Conservation (phyloP, 1,140 invertebrate genomes). For the Cephus cinctus region DNA sequence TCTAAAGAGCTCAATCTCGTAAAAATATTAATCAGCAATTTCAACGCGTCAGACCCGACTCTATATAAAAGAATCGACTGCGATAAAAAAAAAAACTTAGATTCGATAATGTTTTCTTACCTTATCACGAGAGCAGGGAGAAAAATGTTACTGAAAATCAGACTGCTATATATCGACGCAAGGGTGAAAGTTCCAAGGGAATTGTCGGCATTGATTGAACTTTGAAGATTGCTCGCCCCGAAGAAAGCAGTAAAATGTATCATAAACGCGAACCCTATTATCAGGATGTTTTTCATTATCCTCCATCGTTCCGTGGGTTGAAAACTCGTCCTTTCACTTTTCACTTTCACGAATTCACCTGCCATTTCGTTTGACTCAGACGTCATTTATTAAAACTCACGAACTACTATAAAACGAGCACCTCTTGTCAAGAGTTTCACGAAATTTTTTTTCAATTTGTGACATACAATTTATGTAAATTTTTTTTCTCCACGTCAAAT, state of each 20-base stretch:
- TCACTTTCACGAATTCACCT: slow-evolving; percentile 31
- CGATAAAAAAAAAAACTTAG: too few relatives aligned
- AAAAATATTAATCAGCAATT: too few relatives aligned
- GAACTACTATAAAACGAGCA: too few relatives aligned
- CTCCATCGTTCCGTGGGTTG: slow-evolving; percentile 61
- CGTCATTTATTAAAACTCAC: too few relatives aligned
- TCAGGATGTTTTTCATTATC: slow-evolving; percentile 71
- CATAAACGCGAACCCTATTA: slow-evolving; percentile 77
- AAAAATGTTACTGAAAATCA: slow-evolving; percentile 80
- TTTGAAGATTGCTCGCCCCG: slow-evolving; percentile 77
- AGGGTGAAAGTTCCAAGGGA: slow-evolving; percentile 71
- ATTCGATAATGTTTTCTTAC: too few relatives aligned
- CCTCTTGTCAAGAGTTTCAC: too few relatives aligned
- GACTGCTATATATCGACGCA: slow-evolving; percentile 75
- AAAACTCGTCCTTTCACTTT: slow-evolving; percentile 29
- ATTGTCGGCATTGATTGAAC: slow-evolving; percentile 68
- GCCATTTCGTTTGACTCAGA: slow-evolving; percentile 20
- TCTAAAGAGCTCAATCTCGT: too few relatives aligned
- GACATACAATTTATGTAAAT: too few relatives aligned
- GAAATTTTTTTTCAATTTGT: too few relatives aligned
- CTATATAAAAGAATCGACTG: too few relatives aligned
- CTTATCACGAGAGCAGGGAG: slow-evolving; percentile 74
- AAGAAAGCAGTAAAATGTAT: slow-evolving; percentile 83
- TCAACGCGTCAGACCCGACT: too few relatives aligned
- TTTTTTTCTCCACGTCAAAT: too few relatives aligned